Base-by-base conservation (phyloP, 2,113 vertebrate species). In the Nettapus auritus region DNA sequence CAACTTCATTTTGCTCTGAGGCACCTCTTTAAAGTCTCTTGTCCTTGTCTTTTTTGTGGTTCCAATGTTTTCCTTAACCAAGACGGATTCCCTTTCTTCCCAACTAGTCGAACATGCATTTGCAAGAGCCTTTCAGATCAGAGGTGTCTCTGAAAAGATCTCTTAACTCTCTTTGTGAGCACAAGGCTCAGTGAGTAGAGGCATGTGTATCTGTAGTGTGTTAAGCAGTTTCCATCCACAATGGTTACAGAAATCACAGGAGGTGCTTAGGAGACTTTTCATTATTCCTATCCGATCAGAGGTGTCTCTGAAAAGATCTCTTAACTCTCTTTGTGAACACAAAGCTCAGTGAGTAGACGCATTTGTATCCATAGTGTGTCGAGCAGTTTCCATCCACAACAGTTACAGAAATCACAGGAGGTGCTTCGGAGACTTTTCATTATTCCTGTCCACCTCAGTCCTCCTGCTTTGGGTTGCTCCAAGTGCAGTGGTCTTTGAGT, bases 1-100 rank as follows among this genome's bases (percentile, higher is more conserved):
- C 40, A 95, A 42, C 44, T 74, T 83, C 42, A 71, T 90, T 91
- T 95, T 88, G 44, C 68, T 74, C 36, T 52, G 73, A 36, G 96
- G 46, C 40, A 81, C 71, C 63, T 86, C 62, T 90, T 96, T 59
- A 23, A 83, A 85, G 22, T 80, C 42, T 34, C 34, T 93, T 57
- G n/a, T 67, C 53, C 18, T 3, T 70, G 56, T 22, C 36, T 66
- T 44, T 82, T 89, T 74, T 80, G n/a, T 70, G 74, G 18, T n/a
- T 60, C 44, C 44, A 83, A 59, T 69, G 50, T 93, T 95, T 81
- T 92, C 83, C 18, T 5, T 88, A 59, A 82, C 77, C 66, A 82
- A 48, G 60, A 52, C 55, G 34, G 77, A 55, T 73, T 86, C 23
- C 78, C 22, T 81, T 94, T 94, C 56, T 89, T 85, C 62, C 36